Percentiles rank a stretch among this genome's conserved stretches.
These are phyloP conservation scores for Cathartes aura DNA, from an alignment of 2,113 vertebrate genomes.

Conservation along the genomic window DNA sequence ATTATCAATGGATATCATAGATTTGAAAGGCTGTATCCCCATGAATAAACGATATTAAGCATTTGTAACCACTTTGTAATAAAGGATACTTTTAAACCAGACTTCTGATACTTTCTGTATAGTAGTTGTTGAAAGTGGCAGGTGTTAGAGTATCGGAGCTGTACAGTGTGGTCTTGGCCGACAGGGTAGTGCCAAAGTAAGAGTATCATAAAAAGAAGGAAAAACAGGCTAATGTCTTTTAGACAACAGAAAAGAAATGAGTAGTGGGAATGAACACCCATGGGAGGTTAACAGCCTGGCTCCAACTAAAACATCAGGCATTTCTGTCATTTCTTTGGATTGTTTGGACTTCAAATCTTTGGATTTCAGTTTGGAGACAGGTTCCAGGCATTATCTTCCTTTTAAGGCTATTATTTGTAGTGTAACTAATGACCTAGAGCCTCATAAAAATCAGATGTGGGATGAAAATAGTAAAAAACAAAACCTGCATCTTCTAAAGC, in stretches of 20 bases:
- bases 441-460: neutral
- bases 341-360: neutral
- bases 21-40: conserved; percentile 21
- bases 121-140: neutral
- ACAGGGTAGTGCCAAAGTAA: neutral
- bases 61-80: conserved; percentile 29
- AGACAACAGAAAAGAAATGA: neutral
- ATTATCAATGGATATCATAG: conserved; percentile 34
- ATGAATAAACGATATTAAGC: conserved; percentile 26
- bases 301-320: neutral
- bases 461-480: neutral
- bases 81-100: conserved; percentile 3
- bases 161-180: neutral
- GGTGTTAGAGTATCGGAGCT: neutral
- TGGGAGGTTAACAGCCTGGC: neutral
- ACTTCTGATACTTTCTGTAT: neutral
- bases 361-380: neutral
- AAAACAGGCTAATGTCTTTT: neutral
- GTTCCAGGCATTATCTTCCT: neutral
- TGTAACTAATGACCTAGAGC: neutral
- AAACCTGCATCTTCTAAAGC: neutral
- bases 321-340: neutral
- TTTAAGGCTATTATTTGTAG: neutral
- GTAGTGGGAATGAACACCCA: neutral
- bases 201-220: neutral